Evolutionary conservation across 2,888 invertebrate species (phyloP).

Genomic region (Metopia argyrocephala): DNA sequence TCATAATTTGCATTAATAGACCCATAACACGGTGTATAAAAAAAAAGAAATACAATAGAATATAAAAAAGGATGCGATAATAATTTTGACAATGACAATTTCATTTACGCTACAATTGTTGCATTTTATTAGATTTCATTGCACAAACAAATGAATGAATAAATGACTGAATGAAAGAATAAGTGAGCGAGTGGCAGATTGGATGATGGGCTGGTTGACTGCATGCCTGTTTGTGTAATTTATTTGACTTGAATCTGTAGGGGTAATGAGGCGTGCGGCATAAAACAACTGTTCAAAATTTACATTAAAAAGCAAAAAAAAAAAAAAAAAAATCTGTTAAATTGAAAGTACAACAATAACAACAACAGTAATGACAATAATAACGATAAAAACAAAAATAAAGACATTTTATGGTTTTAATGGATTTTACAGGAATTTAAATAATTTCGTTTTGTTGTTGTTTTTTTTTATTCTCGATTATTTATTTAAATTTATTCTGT

Average conservation of each 20-base stretch:
- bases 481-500: conserved; percentile 39
- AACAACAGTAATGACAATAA: not conserved
- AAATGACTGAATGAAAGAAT: not conserved
- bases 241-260: conserved; percentile 54
- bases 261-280: conserved; percentile 71
- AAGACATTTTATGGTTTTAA: conserved; percentile 54
- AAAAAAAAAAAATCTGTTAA: conserved; percentile 23
- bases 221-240: conserved; percentile 20
- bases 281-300: conserved; percentile 61
- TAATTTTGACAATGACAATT: conserved; percentile 54
- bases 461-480: not conserved
- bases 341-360: conserved; percentile 9
- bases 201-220: not conserved
- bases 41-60: not conserved
- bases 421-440: conserved; percentile 44
- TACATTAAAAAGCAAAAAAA: conserved; percentile 3
- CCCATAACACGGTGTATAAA: conserved; percentile 25
- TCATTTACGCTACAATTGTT: conserved; percentile 66
- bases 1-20: conserved; percentile 76
- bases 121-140: conserved; percentile 65
- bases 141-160: conserved; percentile 8
- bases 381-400: not conserved
- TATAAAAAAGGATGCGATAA: conserved; percentile 23
- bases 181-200: not conserved
- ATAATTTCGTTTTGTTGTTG: not conserved